A percentile compares a stretch with the other conserved stretches of the same genome.
phyloP scores from a whole-genome alignment of 2,797 vertebrate species.

The Onychomys torridus region DNA sequence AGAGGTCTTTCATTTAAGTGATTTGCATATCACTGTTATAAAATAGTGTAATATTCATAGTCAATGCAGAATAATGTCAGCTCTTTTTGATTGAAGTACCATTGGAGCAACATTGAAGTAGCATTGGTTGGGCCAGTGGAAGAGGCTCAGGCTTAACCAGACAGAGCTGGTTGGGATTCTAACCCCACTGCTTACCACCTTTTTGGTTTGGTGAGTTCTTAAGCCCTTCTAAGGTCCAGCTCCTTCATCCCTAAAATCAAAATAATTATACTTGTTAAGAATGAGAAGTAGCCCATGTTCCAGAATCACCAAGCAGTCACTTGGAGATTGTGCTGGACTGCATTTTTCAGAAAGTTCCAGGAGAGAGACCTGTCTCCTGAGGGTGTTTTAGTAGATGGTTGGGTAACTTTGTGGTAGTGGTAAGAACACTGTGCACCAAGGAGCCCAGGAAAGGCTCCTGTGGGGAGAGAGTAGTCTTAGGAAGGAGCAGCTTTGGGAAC shows the following conservation, averaged over 20 bases:
- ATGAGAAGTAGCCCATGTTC: background rate
- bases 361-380: background rate
- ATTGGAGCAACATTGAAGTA: background rate
- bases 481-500: background rate
- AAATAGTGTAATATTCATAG: slow-evolving; percentile 71
- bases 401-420: background rate
- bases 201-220: slow-evolving; percentile 1
- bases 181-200: background rate
- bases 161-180: background rate
- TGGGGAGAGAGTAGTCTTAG: background rate
- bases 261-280: background rate
- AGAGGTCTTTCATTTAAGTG: slow-evolving; percentile 67
- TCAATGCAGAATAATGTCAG: slow-evolving; percentile 40
- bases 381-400: background rate
- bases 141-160: background rate
- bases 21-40: slow-evolving; percentile 74
- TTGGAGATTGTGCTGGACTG: background rate
- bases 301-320: background rate
- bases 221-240: background rate
- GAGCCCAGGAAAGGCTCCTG: background rate
- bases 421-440: background rate
- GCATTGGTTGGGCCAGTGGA: background rate
- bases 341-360: background rate
- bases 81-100: slow-evolving; percentile 48
- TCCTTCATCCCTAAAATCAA: slow-evolving; percentile 16